A percentile compares a stretch with the other conserved stretches of the same genome.
phyloP scores from a whole-genome alignment of 2,113 vertebrate species.

The Leptobrachium ailaonicum region DNA sequence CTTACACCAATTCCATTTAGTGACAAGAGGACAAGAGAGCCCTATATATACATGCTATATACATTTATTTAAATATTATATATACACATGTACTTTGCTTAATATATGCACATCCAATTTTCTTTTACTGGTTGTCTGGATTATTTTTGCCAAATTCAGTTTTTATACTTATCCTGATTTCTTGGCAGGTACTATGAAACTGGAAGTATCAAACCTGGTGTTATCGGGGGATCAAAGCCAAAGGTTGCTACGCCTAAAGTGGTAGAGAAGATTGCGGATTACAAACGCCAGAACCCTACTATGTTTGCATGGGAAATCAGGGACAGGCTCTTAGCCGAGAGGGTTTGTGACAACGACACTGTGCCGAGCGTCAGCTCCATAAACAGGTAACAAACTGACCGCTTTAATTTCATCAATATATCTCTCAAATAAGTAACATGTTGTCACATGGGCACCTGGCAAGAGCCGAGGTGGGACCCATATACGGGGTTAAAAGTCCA shows the following conservation, averaged over 20 bases:
- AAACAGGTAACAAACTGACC: conserved; percentile 81
- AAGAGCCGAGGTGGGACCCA: too few species aligned
- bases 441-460: too few species aligned
- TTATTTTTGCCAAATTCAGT: background rate
- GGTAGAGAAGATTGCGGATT: conserved; percentile 98
- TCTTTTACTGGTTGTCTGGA: too few species aligned
- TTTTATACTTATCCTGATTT: conserved; percentile 56
- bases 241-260: conserved; percentile 99
- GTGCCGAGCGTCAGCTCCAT: conserved; percentile 98
- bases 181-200: conserved; percentile 94
- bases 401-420: background rate
- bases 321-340: conserved; percentile 91
- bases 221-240: conserved; percentile 99
- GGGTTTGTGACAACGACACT: conserved; percentile 97
- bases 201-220: conserved; percentile 96
- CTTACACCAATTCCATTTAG: too few species aligned
- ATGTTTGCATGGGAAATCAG: conserved; percentile 99
- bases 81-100: too few species aligned
- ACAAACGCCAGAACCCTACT: conserved; percentile 99
- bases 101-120: too few species aligned
- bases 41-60: too few species aligned
- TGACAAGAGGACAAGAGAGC: too few species aligned
- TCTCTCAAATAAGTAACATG: too few species aligned
- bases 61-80: too few species aligned
- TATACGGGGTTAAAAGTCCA: too few species aligned